Base-by-base conservation (phyloP, 2,113 vertebrate genomes). In the Lasiurus cinereus region DNA sequence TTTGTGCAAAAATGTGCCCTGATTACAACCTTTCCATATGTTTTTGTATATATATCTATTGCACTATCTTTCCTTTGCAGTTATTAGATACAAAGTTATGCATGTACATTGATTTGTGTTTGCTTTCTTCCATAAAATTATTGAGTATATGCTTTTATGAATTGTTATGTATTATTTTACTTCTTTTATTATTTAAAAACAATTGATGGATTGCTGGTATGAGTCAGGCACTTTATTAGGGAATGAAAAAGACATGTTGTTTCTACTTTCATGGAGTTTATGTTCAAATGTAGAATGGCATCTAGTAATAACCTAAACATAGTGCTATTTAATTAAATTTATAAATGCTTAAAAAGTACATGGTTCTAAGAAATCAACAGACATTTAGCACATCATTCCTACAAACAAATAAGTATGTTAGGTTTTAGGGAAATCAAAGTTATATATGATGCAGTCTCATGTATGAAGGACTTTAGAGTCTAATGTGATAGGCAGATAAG, bases 1-100 rank as follows among this genome's bases (percentile, higher is more conserved):
- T 94, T 64, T 82, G 29, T 77, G 11, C 31, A 76, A 46, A 95
- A 89, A 89, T 90, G 24, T 90, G 62, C 24, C n/a, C 70, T 90
- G 2, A 92, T 83, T 15, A 80, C 21, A 92, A 59, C 27, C 3
- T 86, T 82, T 84, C 52, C 43, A 64, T 91, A 74, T 77, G n/a
- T 70, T 85, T 89, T 48, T 48, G 9, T 70, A 50, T 2, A 39
- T 72, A 48, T 80, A 89, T 80, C 62, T 87, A 39, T 73, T 59
- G 19, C 31, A 21, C 82, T 72, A 10, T 33, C 13, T 73, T 94
- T 90, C 1, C 4, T 80, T 85, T 91, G 67, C 52, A 48, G 24
- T 39, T 82, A 43, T 88, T 59, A 86, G 31, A 78, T 56, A 50
- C 4, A 72, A 77, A 86, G 31, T 0, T 8, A 10, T 79, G 80